Evolutionary conservation across 2,113 vertebrate species (phyloP).

Genomic region (Aix galericulata): DNA sequence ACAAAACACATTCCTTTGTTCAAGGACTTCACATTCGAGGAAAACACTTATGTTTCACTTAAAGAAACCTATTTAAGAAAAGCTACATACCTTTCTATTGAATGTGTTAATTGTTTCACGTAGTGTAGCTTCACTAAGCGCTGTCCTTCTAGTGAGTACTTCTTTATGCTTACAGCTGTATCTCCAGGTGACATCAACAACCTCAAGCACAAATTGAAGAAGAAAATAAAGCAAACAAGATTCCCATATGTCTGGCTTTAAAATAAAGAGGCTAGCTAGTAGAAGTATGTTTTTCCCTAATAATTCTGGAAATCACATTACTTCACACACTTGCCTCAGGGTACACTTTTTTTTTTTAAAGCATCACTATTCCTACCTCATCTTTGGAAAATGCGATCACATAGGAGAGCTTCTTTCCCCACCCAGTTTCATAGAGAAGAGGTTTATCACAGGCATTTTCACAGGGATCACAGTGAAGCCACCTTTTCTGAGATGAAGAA

Average conservation of each 20-base stretch:
- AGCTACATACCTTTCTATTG: conserved; percentile 80
- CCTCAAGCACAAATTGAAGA: conserved; percentile 75
- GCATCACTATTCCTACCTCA: conserved; percentile 79
- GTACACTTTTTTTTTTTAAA: background rate
- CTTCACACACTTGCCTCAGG: background rate
- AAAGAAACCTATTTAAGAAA: background rate
- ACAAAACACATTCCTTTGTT: background rate
- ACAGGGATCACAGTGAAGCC: conserved; percentile 96
- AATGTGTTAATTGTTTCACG: conserved; percentile 86
- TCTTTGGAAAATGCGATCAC: conserved; percentile 95
- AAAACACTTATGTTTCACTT: background rate
- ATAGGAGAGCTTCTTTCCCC: conserved; percentile 95
- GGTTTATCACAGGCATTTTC: conserved; percentile 94
- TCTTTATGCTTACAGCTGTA: conserved; percentile 95
- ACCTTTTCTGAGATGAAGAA: conserved; percentile 88
- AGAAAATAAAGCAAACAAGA: conserved; percentile 15
- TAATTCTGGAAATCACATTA: background rate
- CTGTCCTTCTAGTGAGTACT: conserved; percentile 86
- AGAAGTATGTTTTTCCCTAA: background rate
- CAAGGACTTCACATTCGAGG: background rate
- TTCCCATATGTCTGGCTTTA: background rate
- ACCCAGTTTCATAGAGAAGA: conserved; percentile 94
- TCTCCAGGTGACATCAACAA: conserved; percentile 97
- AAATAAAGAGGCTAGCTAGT: background rate
- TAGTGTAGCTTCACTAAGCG: conserved; percentile 86